Evolutionary conservation across 2,888 invertebrate genomes (phyloP), one percentile per base, ranked within the genome.

Genomic region (Yponomeuta plumbellus): DNA sequence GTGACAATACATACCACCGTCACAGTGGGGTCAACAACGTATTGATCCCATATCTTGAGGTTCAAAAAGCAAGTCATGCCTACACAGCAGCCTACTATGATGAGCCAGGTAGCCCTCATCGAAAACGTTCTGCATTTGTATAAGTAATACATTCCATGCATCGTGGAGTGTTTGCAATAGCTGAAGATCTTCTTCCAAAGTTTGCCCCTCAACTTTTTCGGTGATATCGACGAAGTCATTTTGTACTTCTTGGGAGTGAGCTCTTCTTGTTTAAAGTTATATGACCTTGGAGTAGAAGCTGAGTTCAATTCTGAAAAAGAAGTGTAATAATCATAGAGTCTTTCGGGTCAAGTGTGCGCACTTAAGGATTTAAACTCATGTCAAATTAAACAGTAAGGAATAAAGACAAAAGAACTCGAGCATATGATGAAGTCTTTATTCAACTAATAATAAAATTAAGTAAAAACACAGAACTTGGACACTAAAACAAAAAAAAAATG

Each of bases 31-130:
- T 88, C 84, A 8, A 76, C 70, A 0, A 76, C 73, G 39, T 81
- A 89, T 69, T 87, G 88, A 17, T 78, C 70, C 86, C 86, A 87
- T 17, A 89, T 88, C 84, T 87, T 85, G 10, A 81, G 80, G 10
- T 88, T 75, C 1, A 89, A 77, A 63, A 81, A 83, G 2, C 73
- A 77, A 68, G 86, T 88, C 1, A 90, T 71, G 0, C 69, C 70
- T 1, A 81, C 20, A 21, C 86, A 81, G 2, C 76, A 70, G 0
- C 72, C 68, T 11, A 88, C 75, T 8, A 86, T 39, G 13, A 26
- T 22, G 11, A 26, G 20, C 67, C 67, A 67, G 5, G 39, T 17
- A 5, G 23, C 34, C 52, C n/a, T 21, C 17, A 22, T 26, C 5
- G 56, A n/a, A 61, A 61, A 61, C 8, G n/a, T 21, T 10, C 10